Conservation (phyloP, 2,797 vertebrate species). For the Karalla daura region DNA sequence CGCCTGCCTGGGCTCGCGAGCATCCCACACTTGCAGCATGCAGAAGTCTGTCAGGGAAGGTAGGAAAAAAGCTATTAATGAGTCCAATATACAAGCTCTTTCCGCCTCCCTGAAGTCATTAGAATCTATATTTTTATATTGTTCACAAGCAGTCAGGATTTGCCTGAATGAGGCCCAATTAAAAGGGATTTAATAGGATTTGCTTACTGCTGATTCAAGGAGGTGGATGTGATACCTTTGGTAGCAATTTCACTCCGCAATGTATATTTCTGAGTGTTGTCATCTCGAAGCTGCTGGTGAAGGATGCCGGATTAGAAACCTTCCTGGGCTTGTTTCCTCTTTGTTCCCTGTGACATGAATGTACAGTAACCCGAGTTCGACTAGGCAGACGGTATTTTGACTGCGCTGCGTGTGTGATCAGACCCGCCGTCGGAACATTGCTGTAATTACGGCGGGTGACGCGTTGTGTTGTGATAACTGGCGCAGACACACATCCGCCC, state of each 20-base stretch:
- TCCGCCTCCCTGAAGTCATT: conserved; percentile 55
- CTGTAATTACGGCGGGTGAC: conserved; percentile 28
- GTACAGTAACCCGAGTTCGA: conserved; percentile 9
- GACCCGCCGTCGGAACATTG: conserved; percentile 34
- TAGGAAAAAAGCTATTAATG: conserved; percentile 32
- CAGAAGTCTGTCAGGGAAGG: conserved; percentile 14
- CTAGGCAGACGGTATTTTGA: conserved; percentile 6
- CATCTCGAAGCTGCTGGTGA: conserved; percentile 51
- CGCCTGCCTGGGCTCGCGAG: conserved; percentile 16
- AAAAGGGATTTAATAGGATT: conserved; percentile 77
- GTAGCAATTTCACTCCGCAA: conserved; percentile 57
- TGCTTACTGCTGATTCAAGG: conserved; percentile 58
- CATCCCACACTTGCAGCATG: conserved; percentile 18
- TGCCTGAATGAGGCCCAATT: conserved; percentile 75
- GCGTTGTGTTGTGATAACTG: conserved; percentile 16
- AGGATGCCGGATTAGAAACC: conserved; percentile 34
- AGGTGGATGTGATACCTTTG: conserved; percentile 53
- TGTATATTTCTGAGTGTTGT: conserved; percentile 66
- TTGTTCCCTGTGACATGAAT: conserved; percentile 12
- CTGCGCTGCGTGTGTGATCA: conserved; percentile 30
- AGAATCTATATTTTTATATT: conserved; percentile 69
- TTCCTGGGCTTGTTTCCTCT: conserved; percentile 10
- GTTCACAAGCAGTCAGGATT: conserved; percentile 72
- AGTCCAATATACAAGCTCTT: conserved; percentile 44
- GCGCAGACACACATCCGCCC: background rate